phyloP scores from a whole-genome alignment of 2,888 invertebrate species.

The Maniola hyperantus region DNA sequence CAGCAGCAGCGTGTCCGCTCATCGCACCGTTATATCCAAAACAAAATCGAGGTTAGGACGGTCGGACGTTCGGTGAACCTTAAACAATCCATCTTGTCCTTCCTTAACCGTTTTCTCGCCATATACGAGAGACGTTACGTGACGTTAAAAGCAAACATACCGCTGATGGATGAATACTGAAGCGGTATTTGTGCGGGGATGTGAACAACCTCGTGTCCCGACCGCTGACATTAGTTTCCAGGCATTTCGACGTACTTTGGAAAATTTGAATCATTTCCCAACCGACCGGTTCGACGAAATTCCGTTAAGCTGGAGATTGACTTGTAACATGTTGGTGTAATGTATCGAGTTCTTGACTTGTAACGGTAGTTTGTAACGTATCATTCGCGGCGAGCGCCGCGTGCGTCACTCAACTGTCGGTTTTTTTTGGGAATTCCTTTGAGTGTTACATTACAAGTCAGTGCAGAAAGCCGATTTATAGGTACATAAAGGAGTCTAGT shows the following conservation, averaged over 20 bases:
- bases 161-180: slow-evolving; percentile 33
- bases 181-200: slow-evolving; percentile 26
- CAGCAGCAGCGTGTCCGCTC: slow-evolving; percentile 12
- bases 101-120: slow-evolving; percentile 32
- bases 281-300: background rate
- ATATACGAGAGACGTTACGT: slow-evolving; percentile 33
- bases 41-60: slow-evolving; percentile 34
- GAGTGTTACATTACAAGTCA: no score
- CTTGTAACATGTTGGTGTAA: no score
- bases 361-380: no score
- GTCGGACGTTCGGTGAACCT: slow-evolving; percentile 36
- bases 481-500: background rate
- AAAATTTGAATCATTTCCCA: slow-evolving; percentile 24
- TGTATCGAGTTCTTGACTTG: no score
- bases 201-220: slow-evolving; percentile 46
- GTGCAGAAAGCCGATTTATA: no score
- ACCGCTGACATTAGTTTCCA: slow-evolving; percentile 48
- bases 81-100: slow-evolving; percentile 39
- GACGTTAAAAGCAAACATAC: slow-evolving; percentile 35
- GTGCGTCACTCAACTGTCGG: no score
- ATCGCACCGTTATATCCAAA: slow-evolving; percentile 24
- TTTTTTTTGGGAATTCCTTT: no score
- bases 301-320: no score
- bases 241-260: slow-evolving; percentile 36
- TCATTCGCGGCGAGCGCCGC: no score